These are phyloP conservation scores for Propithecus perrieri DNA, from an alignment of 2,797 vertebrate species.

Conservation along the genomic window DNA sequence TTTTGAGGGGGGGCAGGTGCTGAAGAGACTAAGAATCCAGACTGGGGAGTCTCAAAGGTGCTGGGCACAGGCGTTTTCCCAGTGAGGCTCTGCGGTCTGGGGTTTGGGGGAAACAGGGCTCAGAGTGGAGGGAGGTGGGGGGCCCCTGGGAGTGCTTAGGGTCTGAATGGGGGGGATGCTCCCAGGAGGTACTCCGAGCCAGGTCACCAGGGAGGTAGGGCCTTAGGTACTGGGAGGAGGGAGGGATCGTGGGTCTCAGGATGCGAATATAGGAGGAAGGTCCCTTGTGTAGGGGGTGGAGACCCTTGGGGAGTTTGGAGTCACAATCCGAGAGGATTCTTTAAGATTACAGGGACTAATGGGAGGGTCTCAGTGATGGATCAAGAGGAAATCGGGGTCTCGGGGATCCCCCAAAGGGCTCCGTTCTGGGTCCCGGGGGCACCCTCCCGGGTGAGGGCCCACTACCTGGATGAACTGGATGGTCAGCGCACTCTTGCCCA, in stretches of 20 bases:
- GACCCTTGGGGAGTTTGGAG: neutral
- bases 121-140: neutral
- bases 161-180: neutral
- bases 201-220: neutral
- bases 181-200: neutral
- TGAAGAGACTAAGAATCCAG: neutral
- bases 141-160: neutral
- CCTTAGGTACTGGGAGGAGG: neutral
- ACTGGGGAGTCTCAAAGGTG: neutral
- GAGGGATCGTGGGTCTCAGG: neutral
- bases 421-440: neutral
- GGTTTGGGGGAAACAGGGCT: neutral
- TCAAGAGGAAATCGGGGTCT: neutral
- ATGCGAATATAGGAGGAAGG: neutral
- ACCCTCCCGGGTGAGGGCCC: slow-evolving; percentile 68
- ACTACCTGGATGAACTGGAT: slow-evolving; percentile 94
- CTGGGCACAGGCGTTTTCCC: neutral
- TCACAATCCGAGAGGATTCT: neutral
- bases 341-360: slow-evolving; percentile 10
- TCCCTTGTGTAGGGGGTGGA: neutral
- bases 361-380: slow-evolving; percentile 4
- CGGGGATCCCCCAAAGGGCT: slow-evolving; percentile 3
- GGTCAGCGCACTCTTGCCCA: slow-evolving; percentile 94
- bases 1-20: neutral
- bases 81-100: neutral